Evolutionary conservation across 1,140 invertebrate genomes (phyloP).

Genomic region (Sesamia nonagrioides): DNA sequence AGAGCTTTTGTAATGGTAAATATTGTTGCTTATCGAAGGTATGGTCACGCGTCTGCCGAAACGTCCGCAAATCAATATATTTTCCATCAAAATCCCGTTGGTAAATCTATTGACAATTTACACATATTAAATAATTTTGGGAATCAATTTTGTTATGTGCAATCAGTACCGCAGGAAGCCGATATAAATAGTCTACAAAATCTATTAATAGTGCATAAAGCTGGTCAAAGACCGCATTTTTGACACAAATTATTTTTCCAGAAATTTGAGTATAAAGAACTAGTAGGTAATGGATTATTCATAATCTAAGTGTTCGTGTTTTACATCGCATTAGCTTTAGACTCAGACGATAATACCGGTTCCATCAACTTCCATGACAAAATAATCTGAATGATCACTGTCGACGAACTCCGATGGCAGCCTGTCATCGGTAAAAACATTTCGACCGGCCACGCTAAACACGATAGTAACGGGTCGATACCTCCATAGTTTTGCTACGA

Average conservation of each 20-base stretch:
- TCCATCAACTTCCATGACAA: conserved; percentile 71
- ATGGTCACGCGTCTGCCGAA: conserved; percentile 10
- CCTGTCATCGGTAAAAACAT: conserved; percentile 62
- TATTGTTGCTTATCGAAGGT: not conserved
- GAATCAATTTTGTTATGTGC: conserved; percentile 63
- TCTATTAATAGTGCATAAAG: conserved; percentile 17
- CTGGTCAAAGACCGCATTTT: conserved; percentile 12
- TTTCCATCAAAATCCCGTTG: conserved; percentile 51
- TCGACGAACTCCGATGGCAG: conserved; percentile 67
- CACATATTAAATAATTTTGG: conserved; percentile 54
- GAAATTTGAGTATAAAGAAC: conserved; percentile 7
- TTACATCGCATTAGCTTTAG: conserved; percentile 12
- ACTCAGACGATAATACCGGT: conserved; percentile 60
- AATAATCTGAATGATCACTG: conserved; percentile 68
- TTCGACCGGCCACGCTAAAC: conserved; percentile 48
- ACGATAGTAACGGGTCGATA: conserved; percentile 48
- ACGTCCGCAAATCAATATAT: conserved; percentile 48
- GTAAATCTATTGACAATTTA: conserved; percentile 46
- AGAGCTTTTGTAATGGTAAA: not conserved
- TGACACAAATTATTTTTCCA: not conserved
- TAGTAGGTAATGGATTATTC: conserved; percentile 14
- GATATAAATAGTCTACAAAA: conserved; percentile 43
- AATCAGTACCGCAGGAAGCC: conserved; percentile 55
- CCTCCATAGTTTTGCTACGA: conserved; percentile 31
- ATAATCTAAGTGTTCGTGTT: conserved; percentile 33